Percentiles rank a stretch among this genome's conserved stretches.
Evolutionary conservation across 2,797 vertebrate genomes (phyloP).

Genomic region (Acanthiza pusilla): DNA sequence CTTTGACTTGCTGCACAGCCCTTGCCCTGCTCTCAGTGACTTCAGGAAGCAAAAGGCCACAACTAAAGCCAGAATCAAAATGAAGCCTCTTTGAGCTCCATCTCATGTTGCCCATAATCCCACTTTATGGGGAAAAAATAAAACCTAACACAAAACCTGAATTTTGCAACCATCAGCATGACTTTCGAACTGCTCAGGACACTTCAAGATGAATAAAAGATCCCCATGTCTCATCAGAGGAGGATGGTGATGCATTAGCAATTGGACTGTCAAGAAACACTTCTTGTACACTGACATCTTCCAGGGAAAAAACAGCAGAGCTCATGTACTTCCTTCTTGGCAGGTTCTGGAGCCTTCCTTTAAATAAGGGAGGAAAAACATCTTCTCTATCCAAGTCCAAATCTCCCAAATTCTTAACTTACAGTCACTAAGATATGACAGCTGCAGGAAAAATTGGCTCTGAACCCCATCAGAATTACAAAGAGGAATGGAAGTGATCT

Average conservation of each 20-base stretch:
- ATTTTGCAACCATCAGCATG: neutral
- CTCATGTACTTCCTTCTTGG: constrained; percentile 40
- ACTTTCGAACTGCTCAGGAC: neutral
- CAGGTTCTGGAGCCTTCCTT: constrained; percentile 29
- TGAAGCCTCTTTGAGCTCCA: neutral
- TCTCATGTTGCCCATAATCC: neutral
- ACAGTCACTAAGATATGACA: constrained; percentile 20
- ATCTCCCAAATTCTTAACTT: constrained; percentile 26
- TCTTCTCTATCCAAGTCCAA: constrained; percentile 9
- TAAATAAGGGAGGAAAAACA: constrained; percentile 16
- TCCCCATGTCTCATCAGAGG: neutral
- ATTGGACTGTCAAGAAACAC: neutral
- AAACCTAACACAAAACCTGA: neutral
- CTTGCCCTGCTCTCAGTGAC: neutral
- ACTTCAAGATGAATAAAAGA: neutral
- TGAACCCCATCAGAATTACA: neutral
- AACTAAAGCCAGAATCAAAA: neutral
- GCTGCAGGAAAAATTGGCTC: constrained; percentile 18
- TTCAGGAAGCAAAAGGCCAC: neutral
- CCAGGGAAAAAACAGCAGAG: neutral
- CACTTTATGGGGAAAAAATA: no score
- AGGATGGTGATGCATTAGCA: constrained; percentile 12
- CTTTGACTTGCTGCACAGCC: neutral
- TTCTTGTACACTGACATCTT: constrained; percentile 28
- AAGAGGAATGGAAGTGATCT: neutral